phyloP scores from a whole-genome alignment of 2,113 vertebrate species.

The Cyanistes caeruleus region DNA sequence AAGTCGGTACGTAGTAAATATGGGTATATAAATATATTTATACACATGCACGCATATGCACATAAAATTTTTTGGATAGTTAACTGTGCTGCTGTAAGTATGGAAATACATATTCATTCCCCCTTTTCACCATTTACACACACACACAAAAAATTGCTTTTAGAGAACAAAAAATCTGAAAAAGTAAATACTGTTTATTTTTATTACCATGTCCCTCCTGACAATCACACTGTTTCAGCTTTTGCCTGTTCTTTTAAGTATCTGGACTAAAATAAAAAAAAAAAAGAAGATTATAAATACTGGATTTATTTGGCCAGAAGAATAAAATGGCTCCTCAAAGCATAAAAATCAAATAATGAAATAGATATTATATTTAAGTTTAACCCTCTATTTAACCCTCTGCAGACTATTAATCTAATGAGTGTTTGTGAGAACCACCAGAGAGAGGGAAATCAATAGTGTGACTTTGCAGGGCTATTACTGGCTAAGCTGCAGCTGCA shows the following conservation, averaged over 20 bases:
- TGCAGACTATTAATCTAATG: not conserved
- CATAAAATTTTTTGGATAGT: not conserved
- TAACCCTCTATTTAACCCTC: not conserved
- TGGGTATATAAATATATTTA: not conserved
- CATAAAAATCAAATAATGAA: not conserved
- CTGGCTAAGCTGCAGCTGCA: not conserved
- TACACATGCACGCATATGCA: not conserved
- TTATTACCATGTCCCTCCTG: slow-evolving; percentile 12
- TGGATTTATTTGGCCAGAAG: not conserved
- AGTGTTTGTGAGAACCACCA: not conserved
- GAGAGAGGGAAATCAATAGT: not conserved
- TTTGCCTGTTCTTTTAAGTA: slow-evolving; percentile 5
- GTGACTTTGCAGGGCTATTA: not conserved
- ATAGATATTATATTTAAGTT: not conserved
- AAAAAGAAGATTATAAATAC: not conserved
- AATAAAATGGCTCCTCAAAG: not conserved
- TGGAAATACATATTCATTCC: slow-evolving; percentile 11
- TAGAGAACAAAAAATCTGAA: slow-evolving; percentile 14
- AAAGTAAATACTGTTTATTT: slow-evolving; percentile 40
- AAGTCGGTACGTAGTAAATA: not conserved
- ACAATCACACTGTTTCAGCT: slow-evolving; percentile 11
- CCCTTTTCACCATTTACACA: not conserved
- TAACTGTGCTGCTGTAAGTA: slow-evolving; percentile 8
- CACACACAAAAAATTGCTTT: not conserved
- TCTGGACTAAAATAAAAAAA: slow-evolving; percentile 23